Evolutionary conservation across 2,888 invertebrate genomes (phyloP).

Genomic region (Trypoxylon attenuatum): DNA sequence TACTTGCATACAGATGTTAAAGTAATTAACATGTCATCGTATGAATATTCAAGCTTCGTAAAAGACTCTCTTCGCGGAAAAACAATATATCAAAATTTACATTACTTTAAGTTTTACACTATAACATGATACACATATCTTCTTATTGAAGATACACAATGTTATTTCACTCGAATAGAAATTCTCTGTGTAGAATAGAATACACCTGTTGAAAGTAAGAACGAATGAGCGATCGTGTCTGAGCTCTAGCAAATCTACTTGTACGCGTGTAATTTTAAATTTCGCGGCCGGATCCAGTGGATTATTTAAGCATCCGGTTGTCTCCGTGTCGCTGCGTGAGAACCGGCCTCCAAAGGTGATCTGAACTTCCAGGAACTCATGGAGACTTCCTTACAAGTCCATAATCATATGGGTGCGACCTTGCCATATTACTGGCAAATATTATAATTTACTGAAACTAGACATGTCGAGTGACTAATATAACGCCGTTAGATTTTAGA

Average conservation of each 20-base stretch:
- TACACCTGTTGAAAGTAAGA: too few relatives aligned
- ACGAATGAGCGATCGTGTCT: not conserved
- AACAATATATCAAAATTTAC: too few relatives aligned
- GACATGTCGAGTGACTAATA: slow-evolving; percentile 42
- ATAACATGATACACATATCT: too few relatives aligned
- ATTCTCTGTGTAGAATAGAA: too few relatives aligned
- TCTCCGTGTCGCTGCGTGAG: slow-evolving; percentile 37
- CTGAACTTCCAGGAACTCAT: slow-evolving; percentile 4
- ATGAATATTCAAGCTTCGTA: too few relatives aligned
- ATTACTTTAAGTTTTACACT: too few relatives aligned
- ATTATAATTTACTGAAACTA: slow-evolving; percentile 54
- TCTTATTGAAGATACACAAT: too few relatives aligned
- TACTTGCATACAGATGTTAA: too few relatives aligned
- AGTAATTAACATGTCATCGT: too few relatives aligned
- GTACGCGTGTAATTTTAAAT: not conserved
- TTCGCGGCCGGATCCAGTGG: not conserved
- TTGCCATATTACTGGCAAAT: slow-evolving; percentile 49
- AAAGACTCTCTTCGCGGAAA: too few relatives aligned
- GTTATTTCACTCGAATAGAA: too few relatives aligned
- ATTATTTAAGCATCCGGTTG: not conserved
- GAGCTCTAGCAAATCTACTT: too few relatives aligned
- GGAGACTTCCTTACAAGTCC: not conserved
- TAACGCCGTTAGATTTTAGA: slow-evolving; percentile 50
- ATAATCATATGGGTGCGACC: slow-evolving; percentile 48
- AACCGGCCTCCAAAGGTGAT: slow-evolving; percentile 34